Base-by-base conservation (phyloP, 2,113 vertebrate species). In the Equus quagga region DNA sequence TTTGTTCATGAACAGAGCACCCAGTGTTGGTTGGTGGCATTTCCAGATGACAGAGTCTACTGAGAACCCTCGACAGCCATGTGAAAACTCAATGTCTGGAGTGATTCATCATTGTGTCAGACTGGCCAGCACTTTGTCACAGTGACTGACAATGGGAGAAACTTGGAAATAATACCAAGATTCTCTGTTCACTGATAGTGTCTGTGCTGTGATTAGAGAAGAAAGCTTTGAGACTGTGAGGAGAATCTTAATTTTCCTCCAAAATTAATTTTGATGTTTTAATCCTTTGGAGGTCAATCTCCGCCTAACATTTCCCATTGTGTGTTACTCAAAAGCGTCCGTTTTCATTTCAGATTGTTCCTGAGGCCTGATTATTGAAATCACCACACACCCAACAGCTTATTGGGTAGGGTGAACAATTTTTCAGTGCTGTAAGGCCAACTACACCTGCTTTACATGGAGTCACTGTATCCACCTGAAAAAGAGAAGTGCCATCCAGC, bases 61-160 rank as follows among this genome's bases (percentile, higher is more conserved):
- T 98, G 98, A 99, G 98, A 99, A 99, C 98, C 98, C 98, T 99
- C 99, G 98, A 99, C 99, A 99, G 99, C 97, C 98, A 98, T 98
- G 99, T 99, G 99, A 99, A 98, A 99, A 99, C 99, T 99, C 99
- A 99, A 97, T 99, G 99, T 99, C 99, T 99, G 98, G 98, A 99
- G 99, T 99, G 99, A 99, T 99, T 99, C 99, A 99, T 99, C 99
- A 99, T 99, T 99, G 98, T 99, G 99, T 99, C 99, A 99, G 99
- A 98, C 99, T 99, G 99, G 99, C 99, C 99, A 99, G 99, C 99
- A 99, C 99, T 99, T 99, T 99, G 98, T 99, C 99, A 99, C 99
- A 99, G 99, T 98, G 99, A 99, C 99, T 99, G 99, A 99, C 99
- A 99, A 98, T 98, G 98, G 99, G 98, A 98, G 99, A 99, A 99